Percentiles rank a stretch among this genome's conserved stretches.
Conservation (phyloP, 2,113 vertebrate species). For the Labeo rohita region DNA sequence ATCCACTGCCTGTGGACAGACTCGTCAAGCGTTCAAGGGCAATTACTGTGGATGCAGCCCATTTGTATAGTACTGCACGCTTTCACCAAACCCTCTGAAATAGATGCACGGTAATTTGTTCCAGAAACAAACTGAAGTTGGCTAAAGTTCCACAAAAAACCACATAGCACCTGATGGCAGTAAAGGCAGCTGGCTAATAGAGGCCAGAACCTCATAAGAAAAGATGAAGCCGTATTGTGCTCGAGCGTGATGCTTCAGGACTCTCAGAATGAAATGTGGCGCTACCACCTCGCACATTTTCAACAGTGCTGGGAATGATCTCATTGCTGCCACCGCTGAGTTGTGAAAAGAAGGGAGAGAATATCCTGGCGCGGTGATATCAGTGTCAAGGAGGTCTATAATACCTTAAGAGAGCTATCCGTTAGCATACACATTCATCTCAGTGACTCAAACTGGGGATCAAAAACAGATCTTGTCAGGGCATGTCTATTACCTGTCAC, state of each 20-base stretch:
- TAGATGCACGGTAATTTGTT: constrained; percentile 10
- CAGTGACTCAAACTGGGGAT: neutral
- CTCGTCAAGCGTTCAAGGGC: neutral
- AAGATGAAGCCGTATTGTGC: neutral
- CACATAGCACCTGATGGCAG: neutral
- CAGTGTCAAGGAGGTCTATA: neutral
- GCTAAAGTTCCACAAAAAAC: neutral
- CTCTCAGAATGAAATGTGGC: neutral
- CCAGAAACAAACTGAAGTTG: constrained; percentile 17
- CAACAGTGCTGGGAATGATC: neutral
- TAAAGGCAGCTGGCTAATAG: constrained; percentile 21
- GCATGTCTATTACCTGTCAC: neutral
- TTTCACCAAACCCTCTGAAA: constrained; percentile 20
- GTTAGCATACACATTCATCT: neutral
- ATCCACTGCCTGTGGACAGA: constrained; percentile 23
- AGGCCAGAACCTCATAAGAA: constrained; percentile 23
- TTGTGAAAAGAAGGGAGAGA: constrained; percentile 3
- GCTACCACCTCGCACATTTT: neutral
- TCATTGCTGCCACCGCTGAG: neutral
- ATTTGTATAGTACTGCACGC: constrained; percentile 21
- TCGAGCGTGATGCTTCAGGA: neutral
- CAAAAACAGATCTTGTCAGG: neutral
- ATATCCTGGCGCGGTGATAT: neutral
- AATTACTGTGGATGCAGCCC: constrained; percentile 21
- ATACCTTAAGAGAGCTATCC: neutral